phyloP scores from a whole-genome alignment of 2,888 invertebrate genomes.

The Catocala fraxini region DNA sequence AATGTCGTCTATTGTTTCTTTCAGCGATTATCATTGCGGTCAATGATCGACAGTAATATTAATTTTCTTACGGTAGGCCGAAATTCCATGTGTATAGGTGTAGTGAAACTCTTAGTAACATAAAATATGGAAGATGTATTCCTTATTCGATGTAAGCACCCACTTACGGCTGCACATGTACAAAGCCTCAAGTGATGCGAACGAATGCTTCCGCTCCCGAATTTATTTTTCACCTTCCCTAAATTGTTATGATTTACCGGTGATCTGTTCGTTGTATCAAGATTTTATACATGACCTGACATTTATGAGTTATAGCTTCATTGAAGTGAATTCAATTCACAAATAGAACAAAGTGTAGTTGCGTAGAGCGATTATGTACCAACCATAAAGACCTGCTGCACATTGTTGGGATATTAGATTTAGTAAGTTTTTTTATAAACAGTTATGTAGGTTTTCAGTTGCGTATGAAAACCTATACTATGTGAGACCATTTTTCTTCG shows the following conservation, averaged over 20 bases:
- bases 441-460: too few species aligned
- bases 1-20: slow-evolving; percentile 13
- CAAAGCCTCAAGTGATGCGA: slow-evolving; percentile 19
- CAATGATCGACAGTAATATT: too few species aligned
- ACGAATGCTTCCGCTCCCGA: slow-evolving; percentile 12
- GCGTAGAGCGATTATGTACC: too few species aligned
- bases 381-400: too few species aligned
- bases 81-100: neutral
- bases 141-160: slow-evolving; percentile 4
- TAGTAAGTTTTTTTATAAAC: too few species aligned
- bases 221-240: slow-evolving; percentile 15
- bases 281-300: slow-evolving; percentile 20
- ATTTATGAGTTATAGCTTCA: slow-evolving; percentile 15
- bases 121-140: slow-evolving; percentile 13
- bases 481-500: too few species aligned
- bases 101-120: slow-evolving; percentile 6
- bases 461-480: too few species aligned
- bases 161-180: slow-evolving; percentile 18
- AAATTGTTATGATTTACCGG: slow-evolving; percentile 24
- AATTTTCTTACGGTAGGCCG: too few species aligned
- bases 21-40: neutral
- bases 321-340: neutral
- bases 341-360: too few species aligned
- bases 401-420: too few species aligned
- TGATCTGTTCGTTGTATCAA: slow-evolving; percentile 18